These are phyloP conservation scores for Nasonia giraulti DNA, from an alignment of 1,140 invertebrate species.

Conservation along the genomic window DNA sequence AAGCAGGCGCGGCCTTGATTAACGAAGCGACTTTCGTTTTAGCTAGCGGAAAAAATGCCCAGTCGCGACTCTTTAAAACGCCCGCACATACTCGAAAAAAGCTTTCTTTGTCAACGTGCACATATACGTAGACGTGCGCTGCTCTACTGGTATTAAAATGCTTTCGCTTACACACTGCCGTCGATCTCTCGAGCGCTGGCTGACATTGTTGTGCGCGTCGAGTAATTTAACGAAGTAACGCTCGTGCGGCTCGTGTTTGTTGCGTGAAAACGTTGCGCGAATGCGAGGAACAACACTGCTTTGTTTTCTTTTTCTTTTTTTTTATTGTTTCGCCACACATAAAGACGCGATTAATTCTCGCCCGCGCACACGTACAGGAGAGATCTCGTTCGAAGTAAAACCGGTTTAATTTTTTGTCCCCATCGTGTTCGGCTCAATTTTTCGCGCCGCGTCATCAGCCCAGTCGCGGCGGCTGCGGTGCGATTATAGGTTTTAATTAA, in stretches of 20 bases:
- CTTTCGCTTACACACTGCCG: no score
- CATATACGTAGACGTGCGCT: background rate
- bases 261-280: no score
- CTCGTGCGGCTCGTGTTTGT: no score
- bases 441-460: conserved; percentile 22
- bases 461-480: background rate
- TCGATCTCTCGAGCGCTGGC: no score
- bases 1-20: background rate
- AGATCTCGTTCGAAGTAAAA: background rate
- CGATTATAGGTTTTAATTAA: conserved; percentile 54
- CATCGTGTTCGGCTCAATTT: conserved; percentile 33
- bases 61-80: no score
- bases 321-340: no score
- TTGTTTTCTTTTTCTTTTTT: no score
- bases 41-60: background rate
- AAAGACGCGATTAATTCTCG: no score
- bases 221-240: no score
- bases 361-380: background rate
- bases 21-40: background rate
- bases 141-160: background rate
- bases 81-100: background rate
- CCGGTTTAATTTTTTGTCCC: conserved; percentile 30
- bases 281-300: no score
- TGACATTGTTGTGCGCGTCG: no score
- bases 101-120: background rate